A percentile compares a stretch with the other conserved stretches of the same genome.
phyloP scores from a whole-genome alignment of 1,140 invertebrate species.

The Pseudomyrmex concolor region DNA sequence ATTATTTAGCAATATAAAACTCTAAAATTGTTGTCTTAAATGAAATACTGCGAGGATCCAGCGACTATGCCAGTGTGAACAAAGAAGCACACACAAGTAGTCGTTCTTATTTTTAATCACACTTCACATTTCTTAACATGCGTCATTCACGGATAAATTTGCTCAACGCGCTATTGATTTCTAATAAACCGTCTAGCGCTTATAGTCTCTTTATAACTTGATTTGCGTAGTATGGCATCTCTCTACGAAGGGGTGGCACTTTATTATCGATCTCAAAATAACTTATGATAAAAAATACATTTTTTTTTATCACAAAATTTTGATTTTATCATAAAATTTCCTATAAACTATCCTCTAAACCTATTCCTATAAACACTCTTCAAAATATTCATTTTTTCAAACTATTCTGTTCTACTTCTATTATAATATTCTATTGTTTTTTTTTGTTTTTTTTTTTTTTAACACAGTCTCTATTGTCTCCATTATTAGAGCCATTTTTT shows the following conservation, averaged over 20 bases:
- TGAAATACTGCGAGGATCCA: conserved; percentile 10
- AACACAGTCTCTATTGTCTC: neutral
- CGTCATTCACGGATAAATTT: conserved; percentile 58
- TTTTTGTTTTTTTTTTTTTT: no score
- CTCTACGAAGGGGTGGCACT: conserved; percentile 15
- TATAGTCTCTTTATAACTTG: conserved; percentile 46
- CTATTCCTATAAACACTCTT: neutral
- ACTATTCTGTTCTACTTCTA: neutral
- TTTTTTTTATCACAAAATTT: neutral
- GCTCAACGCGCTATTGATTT: conserved; percentile 56
- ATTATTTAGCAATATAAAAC: neutral
- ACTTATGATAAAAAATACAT: neutral
- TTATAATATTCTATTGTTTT: neutral
- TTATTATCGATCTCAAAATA: conserved; percentile 37
- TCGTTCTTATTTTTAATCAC: conserved; percentile 58
- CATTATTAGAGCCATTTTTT: neutral
- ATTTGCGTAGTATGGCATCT: conserved; percentile 44
- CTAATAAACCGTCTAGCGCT: conserved; percentile 54
- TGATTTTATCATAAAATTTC: neutral
- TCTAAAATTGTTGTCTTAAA: conserved; percentile 4
- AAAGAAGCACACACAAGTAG: conserved; percentile 2
- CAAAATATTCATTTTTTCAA: no score
- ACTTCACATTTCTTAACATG: conserved; percentile 55
- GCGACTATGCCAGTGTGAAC: neutral
- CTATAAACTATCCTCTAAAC: neutral